A percentile compares a stretch with the other conserved stretches of the same genome.
Conservation (phyloP, 1,140 invertebrate genomes). For the Drosophila navojoa region DNA sequence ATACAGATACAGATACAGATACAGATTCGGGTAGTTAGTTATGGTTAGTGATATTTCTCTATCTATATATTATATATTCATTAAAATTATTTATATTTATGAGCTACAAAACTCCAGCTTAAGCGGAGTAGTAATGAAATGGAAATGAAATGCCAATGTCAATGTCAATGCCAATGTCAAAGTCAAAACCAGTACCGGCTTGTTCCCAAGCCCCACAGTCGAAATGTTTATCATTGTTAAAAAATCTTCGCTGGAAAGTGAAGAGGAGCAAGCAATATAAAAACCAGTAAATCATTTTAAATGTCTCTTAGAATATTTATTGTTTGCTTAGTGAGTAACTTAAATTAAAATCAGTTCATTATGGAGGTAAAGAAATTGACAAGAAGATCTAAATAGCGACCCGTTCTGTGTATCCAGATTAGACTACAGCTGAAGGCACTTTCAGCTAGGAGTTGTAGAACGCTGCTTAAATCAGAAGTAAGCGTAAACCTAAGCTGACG, state of each 20-base stretch:
- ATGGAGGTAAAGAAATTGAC: constrained; percentile 24
- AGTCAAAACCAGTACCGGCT: constrained; percentile 4
- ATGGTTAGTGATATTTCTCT: too few species aligned
- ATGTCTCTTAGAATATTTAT: constrained; percentile 43
- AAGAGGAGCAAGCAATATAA: neutral
- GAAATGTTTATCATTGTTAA: neutral
- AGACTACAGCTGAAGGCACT: neutral
- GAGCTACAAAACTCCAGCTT: neutral
- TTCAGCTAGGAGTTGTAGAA: neutral
- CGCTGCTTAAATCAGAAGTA: constrained; percentile 52
- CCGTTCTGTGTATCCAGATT: neutral
- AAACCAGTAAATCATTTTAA: constrained; percentile 2
- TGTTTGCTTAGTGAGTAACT: constrained; percentile 56
- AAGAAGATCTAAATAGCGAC: constrained; percentile 35
- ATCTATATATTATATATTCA: neutral
- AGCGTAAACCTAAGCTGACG: constrained; percentile 34
- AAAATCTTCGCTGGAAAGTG: neutral
- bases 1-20: neutral
- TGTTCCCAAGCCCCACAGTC: neutral
- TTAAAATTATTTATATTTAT: too few species aligned
- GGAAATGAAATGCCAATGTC: constrained; percentile 52
- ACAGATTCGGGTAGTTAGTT: too few species aligned
- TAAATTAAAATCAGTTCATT: constrained; percentile 72
- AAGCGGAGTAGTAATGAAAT: neutral
- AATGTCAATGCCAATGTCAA: constrained; percentile 66